Conservation (phyloP, 2,797 vertebrate genomes). For the Diplodus puntazzo region DNA sequence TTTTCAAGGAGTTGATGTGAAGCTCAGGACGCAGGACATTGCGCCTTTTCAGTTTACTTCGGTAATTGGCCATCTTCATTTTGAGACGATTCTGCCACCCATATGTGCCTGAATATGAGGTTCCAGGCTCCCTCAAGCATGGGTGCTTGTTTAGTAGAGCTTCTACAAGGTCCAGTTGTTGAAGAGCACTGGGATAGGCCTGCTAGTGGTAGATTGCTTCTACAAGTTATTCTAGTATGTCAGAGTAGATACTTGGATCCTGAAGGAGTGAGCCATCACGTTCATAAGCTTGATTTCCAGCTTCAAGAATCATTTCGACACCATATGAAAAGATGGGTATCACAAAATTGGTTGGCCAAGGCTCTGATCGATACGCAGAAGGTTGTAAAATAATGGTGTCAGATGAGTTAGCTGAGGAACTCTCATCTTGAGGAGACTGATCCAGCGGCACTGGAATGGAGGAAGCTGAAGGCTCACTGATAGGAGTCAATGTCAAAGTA, state of each 20-base stretch:
- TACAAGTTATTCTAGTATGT: background rate
- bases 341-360: background rate
- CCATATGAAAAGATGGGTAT: background rate
- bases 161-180: background rate
- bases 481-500: background rate
- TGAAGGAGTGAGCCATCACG: background rate
- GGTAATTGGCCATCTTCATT: background rate
- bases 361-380: background rate
- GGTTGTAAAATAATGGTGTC: constrained; percentile 16
- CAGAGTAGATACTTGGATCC: background rate
- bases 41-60: background rate
- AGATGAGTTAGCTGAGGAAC: constrained; percentile 34
- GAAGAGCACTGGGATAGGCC: background rate
- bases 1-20: background rate
- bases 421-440: background rate
- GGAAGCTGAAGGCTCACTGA: background rate
- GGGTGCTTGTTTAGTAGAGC: background rate
- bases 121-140: background rate
- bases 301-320: background rate
- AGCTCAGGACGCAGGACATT: background rate
- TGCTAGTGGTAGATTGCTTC: background rate
- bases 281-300: background rate
- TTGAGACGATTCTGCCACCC: background rate
- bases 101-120: background rate
- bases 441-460: background rate